A percentile compares a stretch with the other conserved stretches of the same genome.
Conservation (phyloP, 2,797 vertebrate genomes). For the Lycodopsis pacificus region DNA sequence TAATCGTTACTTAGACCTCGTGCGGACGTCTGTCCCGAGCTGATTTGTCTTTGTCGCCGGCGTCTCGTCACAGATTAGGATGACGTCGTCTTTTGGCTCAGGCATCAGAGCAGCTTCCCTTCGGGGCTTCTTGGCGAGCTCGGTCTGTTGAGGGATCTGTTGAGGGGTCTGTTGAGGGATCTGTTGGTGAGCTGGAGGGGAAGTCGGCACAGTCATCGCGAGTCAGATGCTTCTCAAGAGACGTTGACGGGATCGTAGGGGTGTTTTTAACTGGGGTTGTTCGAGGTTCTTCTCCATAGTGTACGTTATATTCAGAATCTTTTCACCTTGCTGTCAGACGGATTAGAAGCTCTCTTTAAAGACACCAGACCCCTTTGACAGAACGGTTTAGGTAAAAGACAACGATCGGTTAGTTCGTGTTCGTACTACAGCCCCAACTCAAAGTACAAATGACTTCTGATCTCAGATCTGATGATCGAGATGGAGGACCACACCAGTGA, state of each 20-base stretch:
- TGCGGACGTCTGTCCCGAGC: neutral
- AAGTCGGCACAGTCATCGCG: neutral
- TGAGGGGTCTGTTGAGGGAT: no score
- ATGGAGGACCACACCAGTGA: conserved; percentile 98
- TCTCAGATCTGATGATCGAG: conserved; percentile 96
- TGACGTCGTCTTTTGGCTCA: neutral
- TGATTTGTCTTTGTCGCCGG: neutral
- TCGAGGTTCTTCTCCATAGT: neutral
- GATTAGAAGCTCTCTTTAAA: no score
- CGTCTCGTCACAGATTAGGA: neutral
- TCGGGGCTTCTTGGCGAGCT: neutral
- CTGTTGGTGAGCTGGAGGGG: neutral
- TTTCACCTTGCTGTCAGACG: neutral
- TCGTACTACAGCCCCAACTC: no score
- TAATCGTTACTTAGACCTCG: no score
- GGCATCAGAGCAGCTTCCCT: neutral
- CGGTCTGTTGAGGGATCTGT: neutral
- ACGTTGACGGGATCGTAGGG: neutral
- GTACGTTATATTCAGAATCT: neutral
- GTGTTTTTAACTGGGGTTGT: neutral
- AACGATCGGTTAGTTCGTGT: neutral
- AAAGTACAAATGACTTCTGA: neutral
- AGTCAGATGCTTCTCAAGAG: neutral
- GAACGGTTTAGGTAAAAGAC: neutral
- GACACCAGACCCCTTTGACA: neutral